Conservation (phyloP, 2,113 vertebrate genomes). For the Burhinus bistriatus region DNA sequence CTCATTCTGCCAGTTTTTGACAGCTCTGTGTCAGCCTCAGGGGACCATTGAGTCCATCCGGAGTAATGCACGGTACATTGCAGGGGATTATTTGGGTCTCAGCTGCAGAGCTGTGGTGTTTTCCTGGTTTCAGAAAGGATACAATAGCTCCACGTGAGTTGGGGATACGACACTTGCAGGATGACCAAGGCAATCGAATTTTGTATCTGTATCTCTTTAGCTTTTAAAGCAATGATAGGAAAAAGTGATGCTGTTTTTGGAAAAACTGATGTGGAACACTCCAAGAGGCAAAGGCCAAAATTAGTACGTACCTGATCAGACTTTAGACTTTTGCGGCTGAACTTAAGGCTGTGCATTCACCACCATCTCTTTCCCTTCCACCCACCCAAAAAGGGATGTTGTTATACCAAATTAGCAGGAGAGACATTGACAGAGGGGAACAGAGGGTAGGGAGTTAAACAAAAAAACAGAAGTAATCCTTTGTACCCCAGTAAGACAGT, state of each 20-base stretch:
- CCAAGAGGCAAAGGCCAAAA: neutral
- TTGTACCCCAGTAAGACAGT: neutral
- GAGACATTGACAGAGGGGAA: neutral
- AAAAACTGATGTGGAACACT: neutral
- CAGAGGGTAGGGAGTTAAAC: neutral
- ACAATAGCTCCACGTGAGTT: neutral
- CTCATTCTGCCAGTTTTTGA: neutral
- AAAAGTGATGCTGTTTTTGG: neutral
- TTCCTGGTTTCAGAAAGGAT: neutral
- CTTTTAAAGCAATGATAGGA: neutral
- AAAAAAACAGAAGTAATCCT: no score
- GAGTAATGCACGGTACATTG: neutral
- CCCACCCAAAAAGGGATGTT: neutral
- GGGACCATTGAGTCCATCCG: neutral
- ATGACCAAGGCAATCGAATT: neutral
- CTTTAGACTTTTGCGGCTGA: neutral
- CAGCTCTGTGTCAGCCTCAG: neutral
- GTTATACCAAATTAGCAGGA: neutral
- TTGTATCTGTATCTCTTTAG: neutral
- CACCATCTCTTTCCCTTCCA: neutral
- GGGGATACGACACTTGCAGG: neutral
- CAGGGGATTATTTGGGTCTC: neutral
- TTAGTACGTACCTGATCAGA: neutral
- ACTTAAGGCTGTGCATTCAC: neutral
- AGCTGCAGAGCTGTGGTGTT: neutral